Base-by-base conservation (phyloP, 2,113 vertebrate genomes). In the Romanogobio albipinnatus region DNA sequence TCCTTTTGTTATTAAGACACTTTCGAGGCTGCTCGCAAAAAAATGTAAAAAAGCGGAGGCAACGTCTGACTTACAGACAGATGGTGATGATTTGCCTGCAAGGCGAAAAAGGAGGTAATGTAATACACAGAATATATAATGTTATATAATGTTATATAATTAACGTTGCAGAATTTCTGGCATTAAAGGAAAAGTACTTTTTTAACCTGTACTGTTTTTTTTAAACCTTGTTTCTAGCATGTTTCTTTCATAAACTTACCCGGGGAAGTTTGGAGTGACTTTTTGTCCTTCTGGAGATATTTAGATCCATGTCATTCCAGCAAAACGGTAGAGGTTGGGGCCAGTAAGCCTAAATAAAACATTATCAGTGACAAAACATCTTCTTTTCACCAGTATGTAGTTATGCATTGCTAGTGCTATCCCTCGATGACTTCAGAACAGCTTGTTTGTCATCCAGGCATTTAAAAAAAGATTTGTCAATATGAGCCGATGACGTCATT, bases 1-100 rank as follows among this genome's bases (percentile, higher is more conserved):
- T 68, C 64, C 64, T 39, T 68, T 19, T 68, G 64, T 68, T 39
- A 68, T 68, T 39, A 68, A 68, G 64, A 68, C 64, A 68, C 64
- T 68, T 68, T 68, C 33, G 33, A 68, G 33, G 64, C 64, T 68
- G 64, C 64, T 39, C 33, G 62, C 62, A 2, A 66, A 66, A 36
- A 66, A 66, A n/a, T 36, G 29, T 66, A 66, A 66, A 66, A 64
- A 66, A 66, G 62, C 62, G 14, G 62, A 66, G 62, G 62, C 62
- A 66, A 66, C 13, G 14, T 66, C 62, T 33, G 62, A 66, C 29
- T 15, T 66, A 66, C 62, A 66, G 62, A 66, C 62, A 66, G 62
- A 66, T 49, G 47, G 10, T 11, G 47, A 49, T 13, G 47, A 49
- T 13, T 3, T 49, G 47, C 10, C 47, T 49, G 10, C 47, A 49